Conservation (phyloP, 1,140 invertebrate genomes). For the Teleopsis dalmanni region DNA sequence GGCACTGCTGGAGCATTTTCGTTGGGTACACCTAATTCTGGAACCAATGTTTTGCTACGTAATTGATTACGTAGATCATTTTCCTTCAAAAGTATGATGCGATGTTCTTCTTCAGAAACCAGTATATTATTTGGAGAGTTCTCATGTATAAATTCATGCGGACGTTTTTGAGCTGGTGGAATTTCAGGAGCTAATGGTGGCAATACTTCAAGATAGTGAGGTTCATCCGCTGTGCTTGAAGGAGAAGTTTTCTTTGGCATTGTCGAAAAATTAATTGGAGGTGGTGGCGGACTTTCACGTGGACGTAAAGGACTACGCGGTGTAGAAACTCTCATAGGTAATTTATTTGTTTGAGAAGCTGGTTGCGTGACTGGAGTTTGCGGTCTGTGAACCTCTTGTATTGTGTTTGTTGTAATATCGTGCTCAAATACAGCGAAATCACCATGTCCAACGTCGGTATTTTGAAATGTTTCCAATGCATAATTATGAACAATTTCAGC, state of each 20-base stretch:
- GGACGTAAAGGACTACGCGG: conserved; percentile 17
- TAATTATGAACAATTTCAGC: conserved; percentile 36
- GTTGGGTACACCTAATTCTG: conserved; percentile 20
- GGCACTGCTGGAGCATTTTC: conserved; percentile 37
- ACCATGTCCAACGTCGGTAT: conserved; percentile 36
- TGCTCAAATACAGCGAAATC: conserved; percentile 42
- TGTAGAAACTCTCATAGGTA: conserved; percentile 20
- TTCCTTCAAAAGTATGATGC: conserved; percentile 36
- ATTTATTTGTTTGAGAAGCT: conserved; percentile 13
- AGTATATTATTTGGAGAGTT: conserved; percentile 40
- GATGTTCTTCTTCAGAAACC: conserved; percentile 37
- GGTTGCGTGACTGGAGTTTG: conserved; percentile 12
- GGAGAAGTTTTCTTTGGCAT: conserved; percentile 22
- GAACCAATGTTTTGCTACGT: conserved; percentile 11
- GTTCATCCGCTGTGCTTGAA: conserved; percentile 17
- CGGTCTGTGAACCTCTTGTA: conserved; percentile 18
- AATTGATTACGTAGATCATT: conserved; percentile 41
- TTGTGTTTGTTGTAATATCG: conserved; percentile 36
- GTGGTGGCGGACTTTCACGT: conserved; percentile 37
- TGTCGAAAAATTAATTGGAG: conserved; percentile 35
- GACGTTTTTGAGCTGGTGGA: conserved; percentile 23
- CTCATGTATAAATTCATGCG: conserved; percentile 34
- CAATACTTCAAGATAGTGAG: conserved; percentile 31
- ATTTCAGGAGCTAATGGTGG: conserved; percentile 10
- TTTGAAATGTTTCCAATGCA: conserved; percentile 36